Conservation (phyloP, 1,140 invertebrate species). For the Ectropis grisescens region DNA sequence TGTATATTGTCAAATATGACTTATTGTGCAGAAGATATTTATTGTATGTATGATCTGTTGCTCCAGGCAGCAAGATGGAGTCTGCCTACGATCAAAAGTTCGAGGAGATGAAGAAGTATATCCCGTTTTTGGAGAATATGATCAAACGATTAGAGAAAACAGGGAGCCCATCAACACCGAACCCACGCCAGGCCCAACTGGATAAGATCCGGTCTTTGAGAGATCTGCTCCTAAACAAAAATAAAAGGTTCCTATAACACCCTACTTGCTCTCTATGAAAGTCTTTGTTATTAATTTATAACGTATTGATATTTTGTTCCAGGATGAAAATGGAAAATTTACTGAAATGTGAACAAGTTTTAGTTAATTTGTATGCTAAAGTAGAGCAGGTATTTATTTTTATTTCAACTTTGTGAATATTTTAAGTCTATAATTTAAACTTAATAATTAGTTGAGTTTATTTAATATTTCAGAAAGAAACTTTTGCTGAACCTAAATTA, state of each 20-base stretch:
- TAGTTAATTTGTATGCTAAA: constrained; percentile 74
- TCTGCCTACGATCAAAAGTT: constrained; percentile 72
- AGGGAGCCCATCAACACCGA: constrained; percentile 30
- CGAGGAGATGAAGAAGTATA: constrained; percentile 75
- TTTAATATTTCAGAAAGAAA: too few relatives aligned
- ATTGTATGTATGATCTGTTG: too few relatives aligned
- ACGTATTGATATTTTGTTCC: constrained; percentile 23
- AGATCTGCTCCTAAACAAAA: constrained; percentile 72
- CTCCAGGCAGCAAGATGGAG: constrained; percentile 46
- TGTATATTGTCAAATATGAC: too few relatives aligned
- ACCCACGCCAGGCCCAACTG: constrained; percentile 71
- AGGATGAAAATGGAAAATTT: constrained; percentile 77
- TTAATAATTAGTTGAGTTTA: too few relatives aligned
- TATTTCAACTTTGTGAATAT: too few relatives aligned
- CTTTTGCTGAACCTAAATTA: too few relatives aligned
- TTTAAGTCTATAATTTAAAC: too few relatives aligned
- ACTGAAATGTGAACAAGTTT: constrained; percentile 75
- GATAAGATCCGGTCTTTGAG: constrained; percentile 75
- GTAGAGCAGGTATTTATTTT: constrained; percentile 71
- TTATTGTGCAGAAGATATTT: too few relatives aligned
- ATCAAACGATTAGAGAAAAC: constrained; percentile 72
- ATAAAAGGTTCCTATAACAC: constrained; percentile 67
- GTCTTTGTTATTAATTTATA: not conserved
- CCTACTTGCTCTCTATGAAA: not conserved
- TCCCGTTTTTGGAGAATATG: constrained; percentile 76